Evolutionary conservation across 1,140 invertebrate genomes (phyloP), one percentile per base, ranked within the genome.

Genomic region (Pogonus chalceus): DNA sequence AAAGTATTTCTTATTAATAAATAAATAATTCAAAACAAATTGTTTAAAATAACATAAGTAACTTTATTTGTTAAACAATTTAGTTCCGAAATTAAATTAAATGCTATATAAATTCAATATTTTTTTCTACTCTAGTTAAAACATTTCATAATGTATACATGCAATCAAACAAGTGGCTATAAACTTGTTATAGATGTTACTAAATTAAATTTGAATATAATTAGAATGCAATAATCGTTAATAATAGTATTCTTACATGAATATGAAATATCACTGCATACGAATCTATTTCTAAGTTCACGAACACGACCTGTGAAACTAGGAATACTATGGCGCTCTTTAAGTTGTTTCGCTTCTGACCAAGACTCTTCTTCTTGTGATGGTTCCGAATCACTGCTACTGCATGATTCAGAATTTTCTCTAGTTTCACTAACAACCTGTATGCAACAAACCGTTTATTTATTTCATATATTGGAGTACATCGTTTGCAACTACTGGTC

Each of bases 301-400:
- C 59, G 31, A 48, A 64, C 62, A 50, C 59, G 22, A 31, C 26
- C 26, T 49, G 56, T 18, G 54, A 48, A n/a, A 35, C 18, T 18
- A 46, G 22, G 9, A 51, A 23, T 16, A 55, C 20, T 12, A 54
- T 46, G 48, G 39, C 26, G 21, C 35, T 23, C 21, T 56, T 49
- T 24, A 50, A 49, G 56, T 53, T 16, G 39, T 47, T 52, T 62
- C 59, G 23, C 50, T 50, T 7, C 18, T 51, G 56, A 58, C 60
- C 63, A 60, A 16, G 58, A 60, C n/a, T 61, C 63, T 26, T 66
- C 68, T 59, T 69, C 67, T 52, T 56, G 52, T 2, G 35, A 51
- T 20, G 56, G 58, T 35, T 58, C 58, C 21, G 47, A 52, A 37
- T 58, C 61, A 39, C 35, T 31, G n/a, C 35, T 51, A 16, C 21